These are phyloP conservation scores for Laothoe populi DNA, from an alignment of 2,888 invertebrate species.

Conservation along the genomic window DNA sequence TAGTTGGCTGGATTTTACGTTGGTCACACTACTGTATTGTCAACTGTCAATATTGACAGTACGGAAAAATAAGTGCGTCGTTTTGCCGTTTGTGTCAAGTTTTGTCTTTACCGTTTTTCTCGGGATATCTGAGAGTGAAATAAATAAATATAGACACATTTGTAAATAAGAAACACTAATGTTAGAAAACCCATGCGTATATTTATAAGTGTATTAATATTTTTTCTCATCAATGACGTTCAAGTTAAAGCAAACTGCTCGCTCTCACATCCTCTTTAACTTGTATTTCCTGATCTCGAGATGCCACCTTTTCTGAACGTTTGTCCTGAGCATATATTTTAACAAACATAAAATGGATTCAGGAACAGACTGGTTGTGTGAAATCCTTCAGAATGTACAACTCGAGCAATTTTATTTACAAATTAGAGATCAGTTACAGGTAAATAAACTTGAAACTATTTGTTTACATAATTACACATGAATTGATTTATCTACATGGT, in stretches of 20 bases:
- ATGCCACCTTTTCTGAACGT: conserved; percentile 59
- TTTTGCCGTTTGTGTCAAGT: neutral
- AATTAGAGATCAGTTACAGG: conserved; percentile 96
- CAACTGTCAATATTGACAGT: neutral
- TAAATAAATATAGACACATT: neutral
- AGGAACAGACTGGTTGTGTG: conserved; percentile 92
- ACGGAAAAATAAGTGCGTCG: conserved; percentile 12
- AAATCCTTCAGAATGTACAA: conserved; percentile 95
- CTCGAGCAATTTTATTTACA: conserved; percentile 95
- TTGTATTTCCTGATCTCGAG: conserved; percentile 72
- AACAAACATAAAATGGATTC: conserved; percentile 66
- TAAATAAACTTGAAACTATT: conserved; percentile 58
- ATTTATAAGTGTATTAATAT: neutral
- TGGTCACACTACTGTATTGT: neutral
- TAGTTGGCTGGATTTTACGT: no score
- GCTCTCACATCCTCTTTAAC: conserved; percentile 50
- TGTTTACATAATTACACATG: conserved; percentile 20
- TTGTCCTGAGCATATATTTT: conserved; percentile 39
- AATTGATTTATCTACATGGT: neutral
- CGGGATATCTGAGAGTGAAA: neutral
- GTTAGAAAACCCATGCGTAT: neutral
- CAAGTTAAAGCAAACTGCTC: conserved; percentile 25
- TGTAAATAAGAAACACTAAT: neutral
- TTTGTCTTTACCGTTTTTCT: conserved; percentile 3
- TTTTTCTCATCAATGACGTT: neutral